phyloP scores from a whole-genome alignment of 2,113 vertebrate genomes.

The Pholis gunnellus region DNA sequence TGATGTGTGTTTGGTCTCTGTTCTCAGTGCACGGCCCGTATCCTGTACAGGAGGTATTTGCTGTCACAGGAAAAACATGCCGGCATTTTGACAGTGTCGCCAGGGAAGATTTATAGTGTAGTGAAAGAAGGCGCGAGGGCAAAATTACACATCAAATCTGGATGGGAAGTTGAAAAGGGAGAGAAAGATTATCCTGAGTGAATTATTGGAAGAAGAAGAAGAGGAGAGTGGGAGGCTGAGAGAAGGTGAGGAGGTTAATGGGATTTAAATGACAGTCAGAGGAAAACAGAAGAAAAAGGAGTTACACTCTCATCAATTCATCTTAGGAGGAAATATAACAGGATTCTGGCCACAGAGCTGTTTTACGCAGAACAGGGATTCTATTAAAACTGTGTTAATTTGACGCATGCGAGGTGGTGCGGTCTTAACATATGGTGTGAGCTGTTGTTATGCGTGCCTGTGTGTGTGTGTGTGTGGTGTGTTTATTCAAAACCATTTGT shows the following conservation, averaged over 20 bases:
- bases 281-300: slow-evolving; percentile 39
- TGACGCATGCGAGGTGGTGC: slow-evolving; percentile 19
- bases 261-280: slow-evolving; percentile 65
- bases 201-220: slow-evolving; percentile 48
- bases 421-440: slow-evolving; percentile 17
- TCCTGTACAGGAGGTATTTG: slow-evolving; percentile 71
- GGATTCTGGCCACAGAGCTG: slow-evolving; percentile 22
- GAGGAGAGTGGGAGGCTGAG: slow-evolving; percentile 19
- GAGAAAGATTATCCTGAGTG: slow-evolving; percentile 31
- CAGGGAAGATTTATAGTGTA: slow-evolving; percentile 65
- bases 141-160: slow-evolving; percentile 34
- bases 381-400: slow-evolving; percentile 40
- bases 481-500: slow-evolving; percentile 30
- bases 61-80: slow-evolving; percentile 66
- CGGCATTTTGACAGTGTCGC: slow-evolving; percentile 54
- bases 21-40: slow-evolving; percentile 49
- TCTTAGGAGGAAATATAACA: slow-evolving; percentile 53
- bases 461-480: slow-evolving; percentile 25
- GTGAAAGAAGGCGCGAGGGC: slow-evolving; percentile 30
- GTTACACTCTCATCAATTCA: slow-evolving; percentile 40
- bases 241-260: slow-evolving; percentile 63
- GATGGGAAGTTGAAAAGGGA: slow-evolving; percentile 36
- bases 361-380: slow-evolving; percentile 16
- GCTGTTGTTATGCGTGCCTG: slow-evolving; percentile 17
- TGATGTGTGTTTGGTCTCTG: slow-evolving; percentile 14